These are phyloP conservation scores for honey bee (Apis mellifera) DNA, from an alignment of 1,140 invertebrate genomes.

Conservation along the genomic window DNA sequence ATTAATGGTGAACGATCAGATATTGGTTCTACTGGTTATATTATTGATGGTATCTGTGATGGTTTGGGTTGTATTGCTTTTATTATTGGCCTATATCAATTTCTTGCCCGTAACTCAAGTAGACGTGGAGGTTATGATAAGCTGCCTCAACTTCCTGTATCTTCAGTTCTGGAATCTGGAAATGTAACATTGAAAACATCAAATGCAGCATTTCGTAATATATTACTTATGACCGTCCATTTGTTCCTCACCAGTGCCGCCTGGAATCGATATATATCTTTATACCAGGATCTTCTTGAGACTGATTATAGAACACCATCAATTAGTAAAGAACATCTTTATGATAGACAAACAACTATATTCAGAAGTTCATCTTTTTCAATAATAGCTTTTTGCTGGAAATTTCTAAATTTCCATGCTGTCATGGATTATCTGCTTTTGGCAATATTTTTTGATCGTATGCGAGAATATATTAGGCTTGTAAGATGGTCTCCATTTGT, in stretches of 20 bases:
- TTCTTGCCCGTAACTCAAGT: constrained; percentile 86
- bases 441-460: constrained; percentile 90
- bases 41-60: constrained; percentile 89
- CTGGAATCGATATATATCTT: constrained; percentile 91
- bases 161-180: constrained; percentile 37
- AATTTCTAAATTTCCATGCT: constrained; percentile 90
- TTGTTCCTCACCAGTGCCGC: constrained; percentile 87
- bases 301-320: constrained; percentile 79
- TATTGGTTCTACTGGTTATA: constrained; percentile 87
- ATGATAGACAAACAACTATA: constrained; percentile 70
- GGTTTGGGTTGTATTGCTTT: constrained; percentile 87
- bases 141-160: constrained; percentile 71
- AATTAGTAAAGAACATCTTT: constrained; percentile 81
- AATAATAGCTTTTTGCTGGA: constrained; percentile 88
- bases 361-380: constrained; percentile 87
- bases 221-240: constrained; percentile 86
- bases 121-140: constrained; percentile 85
- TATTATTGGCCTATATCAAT: constrained; percentile 85
- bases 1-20: constrained; percentile 87
- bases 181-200: constrained; percentile 22
- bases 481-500: constrained; percentile 85
- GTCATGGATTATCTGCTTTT: constrained; percentile 88
- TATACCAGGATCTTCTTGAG: constrained; percentile 89
- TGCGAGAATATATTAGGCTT: constrained; percentile 86
- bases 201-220: constrained; percentile 80